Conservation (phyloP, 2,113 vertebrate genomes). For the Seriola rivoliana region DNA sequence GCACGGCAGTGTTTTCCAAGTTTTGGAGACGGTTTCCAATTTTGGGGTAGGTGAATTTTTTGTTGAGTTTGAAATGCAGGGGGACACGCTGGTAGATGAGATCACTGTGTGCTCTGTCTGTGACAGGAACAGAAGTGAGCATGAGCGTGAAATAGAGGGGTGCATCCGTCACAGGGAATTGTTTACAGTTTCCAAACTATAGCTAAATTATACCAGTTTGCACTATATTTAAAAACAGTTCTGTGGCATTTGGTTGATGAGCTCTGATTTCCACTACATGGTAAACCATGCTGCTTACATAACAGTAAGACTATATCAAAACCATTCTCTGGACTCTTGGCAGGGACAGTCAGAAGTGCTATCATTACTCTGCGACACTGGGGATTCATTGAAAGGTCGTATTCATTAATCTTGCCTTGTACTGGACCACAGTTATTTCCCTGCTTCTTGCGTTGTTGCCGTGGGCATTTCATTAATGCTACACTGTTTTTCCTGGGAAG, state of each 20-base stretch:
- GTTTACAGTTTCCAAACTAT: background rate
- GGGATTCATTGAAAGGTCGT: slow-evolving; percentile 21
- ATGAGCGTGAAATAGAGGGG: background rate
- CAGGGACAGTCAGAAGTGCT: slow-evolving; percentile 17
- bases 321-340: slow-evolving; percentile 24
- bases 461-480: slow-evolving; percentile 34
- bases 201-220: background rate
- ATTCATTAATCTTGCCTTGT: slow-evolving; percentile 38
- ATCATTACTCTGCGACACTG: slow-evolving; percentile 35
- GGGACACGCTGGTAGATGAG: slow-evolving; percentile 6
- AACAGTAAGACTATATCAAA: slow-evolving; percentile 28
- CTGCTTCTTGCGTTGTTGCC: slow-evolving; percentile 19
- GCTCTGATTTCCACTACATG: background rate
- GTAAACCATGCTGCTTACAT: slow-evolving; percentile 13
- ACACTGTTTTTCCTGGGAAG: slow-evolving; percentile 27
- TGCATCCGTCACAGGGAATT: background rate
- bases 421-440: slow-evolving; percentile 22
- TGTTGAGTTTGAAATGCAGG: slow-evolving; percentile 13
- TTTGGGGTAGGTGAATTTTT: slow-evolving; percentile 29
- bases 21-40: slow-evolving; percentile 23
- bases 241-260: background rate
- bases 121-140: slow-evolving; percentile 30
- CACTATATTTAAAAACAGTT: background rate
- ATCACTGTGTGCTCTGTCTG: slow-evolving; percentile 13
- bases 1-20: slow-evolving; percentile 18